Conservation (phyloP, 2,888 invertebrate genomes). For the Arge pagana region DNA sequence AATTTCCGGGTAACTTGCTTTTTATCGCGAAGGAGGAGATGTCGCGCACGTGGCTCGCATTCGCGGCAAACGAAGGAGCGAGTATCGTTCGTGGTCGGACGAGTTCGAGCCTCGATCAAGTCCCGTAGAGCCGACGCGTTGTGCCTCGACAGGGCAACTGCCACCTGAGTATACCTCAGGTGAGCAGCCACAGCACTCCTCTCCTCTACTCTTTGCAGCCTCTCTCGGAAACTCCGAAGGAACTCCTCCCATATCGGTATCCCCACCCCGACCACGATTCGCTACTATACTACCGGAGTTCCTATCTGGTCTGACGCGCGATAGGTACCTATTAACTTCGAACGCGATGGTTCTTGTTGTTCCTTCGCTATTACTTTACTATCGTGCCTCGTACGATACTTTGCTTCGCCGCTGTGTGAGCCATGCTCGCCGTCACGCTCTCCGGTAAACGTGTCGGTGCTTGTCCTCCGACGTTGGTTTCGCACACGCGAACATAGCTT, state of each 20-base stretch:
- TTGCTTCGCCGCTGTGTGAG: no score
- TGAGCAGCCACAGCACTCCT: slow-evolving; percentile 46
- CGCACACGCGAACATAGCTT: no score
- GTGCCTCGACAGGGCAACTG: slow-evolving; percentile 48
- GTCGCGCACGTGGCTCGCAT: slow-evolving; percentile 33
- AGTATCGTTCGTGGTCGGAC: no score
- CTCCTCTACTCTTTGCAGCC: slow-evolving; percentile 25
- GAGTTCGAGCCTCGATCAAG: slow-evolving; percentile 31
- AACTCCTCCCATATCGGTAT: slow-evolving; percentile 42
- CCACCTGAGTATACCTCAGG: slow-evolving; percentile 46
- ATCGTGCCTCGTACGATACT: slow-evolving; percentile 21
- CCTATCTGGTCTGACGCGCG: slow-evolving; percentile 6
- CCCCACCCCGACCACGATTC: slow-evolving; percentile 19
- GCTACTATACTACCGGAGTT: slow-evolving; percentile 29
- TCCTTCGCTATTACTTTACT: slow-evolving; percentile 11
- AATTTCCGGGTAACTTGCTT: no score
- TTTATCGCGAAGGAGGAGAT: no score
- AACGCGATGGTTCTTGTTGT: slow-evolving; percentile 13
- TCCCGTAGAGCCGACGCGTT: slow-evolving; percentile 29
- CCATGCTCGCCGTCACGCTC: no score
- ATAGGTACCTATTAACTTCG: slow-evolving; percentile 17
- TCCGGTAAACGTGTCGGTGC: no score
- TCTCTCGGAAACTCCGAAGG: slow-evolving; percentile 32
- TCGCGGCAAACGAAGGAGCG: neutral
- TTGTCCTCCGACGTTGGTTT: no score